Conservation (phyloP, 2,888 invertebrate species). For the Lysandra bellargus region DNA sequence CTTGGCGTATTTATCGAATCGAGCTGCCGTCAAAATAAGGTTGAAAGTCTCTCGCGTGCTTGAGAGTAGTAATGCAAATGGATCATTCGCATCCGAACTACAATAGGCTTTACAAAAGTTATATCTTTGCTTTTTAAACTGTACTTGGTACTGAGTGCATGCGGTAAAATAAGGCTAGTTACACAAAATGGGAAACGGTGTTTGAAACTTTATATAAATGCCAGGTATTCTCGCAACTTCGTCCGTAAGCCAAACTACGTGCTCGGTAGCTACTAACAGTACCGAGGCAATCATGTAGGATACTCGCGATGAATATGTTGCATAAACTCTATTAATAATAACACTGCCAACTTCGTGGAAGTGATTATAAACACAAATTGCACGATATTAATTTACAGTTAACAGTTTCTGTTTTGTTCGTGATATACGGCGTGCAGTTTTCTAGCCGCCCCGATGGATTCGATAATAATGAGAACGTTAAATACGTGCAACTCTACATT, state of each 20-base stretch:
- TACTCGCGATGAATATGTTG: conserved; percentile 10
- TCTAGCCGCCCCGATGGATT: background rate
- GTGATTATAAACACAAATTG: conserved; percentile 5
- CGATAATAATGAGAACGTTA: background rate
- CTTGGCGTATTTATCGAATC: conserved; percentile 10
- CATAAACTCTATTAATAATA: conserved; percentile 23
- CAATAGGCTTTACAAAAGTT: conserved; percentile 31
- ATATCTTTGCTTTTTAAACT: conserved; percentile 31
- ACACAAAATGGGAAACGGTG: conserved; percentile 22
- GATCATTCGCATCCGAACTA: conserved; percentile 29
- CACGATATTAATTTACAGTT: background rate
- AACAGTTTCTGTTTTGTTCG: conserved; percentile 12
- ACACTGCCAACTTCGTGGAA: conserved; percentile 1
- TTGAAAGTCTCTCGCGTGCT: conserved; percentile 22
- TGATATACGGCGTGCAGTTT: background rate
- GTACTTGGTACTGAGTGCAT: conserved; percentile 31
- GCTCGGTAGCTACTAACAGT: conserved; percentile 7
- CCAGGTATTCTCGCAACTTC: conserved; percentile 23
- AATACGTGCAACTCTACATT: background rate
- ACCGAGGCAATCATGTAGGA: conserved; percentile 18
- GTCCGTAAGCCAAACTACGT: conserved; percentile 28
- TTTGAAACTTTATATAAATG: conserved; percentile 29
- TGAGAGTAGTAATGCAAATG: conserved; percentile 30
- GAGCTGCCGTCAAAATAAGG: conserved; percentile 1
- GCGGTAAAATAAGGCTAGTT: conserved; percentile 29